Evolutionary conservation across 2,113 vertebrate genomes (phyloP), one percentile per base, ranked within the genome.

Genomic region (Cottus gobio): DNA sequence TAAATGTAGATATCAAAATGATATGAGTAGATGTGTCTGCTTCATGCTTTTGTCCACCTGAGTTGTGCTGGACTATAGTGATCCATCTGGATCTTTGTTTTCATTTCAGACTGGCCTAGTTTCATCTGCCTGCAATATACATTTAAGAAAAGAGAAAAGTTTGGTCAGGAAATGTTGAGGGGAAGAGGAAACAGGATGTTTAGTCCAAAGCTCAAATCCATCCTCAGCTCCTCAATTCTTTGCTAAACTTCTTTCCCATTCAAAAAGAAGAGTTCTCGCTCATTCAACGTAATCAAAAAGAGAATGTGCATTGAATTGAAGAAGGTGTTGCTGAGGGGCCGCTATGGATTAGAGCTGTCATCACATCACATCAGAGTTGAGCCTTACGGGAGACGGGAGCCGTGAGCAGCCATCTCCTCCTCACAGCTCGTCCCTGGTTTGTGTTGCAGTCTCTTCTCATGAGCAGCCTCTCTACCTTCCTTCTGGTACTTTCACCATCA

Each of bases 391-490:
- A n/a, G n/a, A n/a, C n/a, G n/a, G n/a, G n/a, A n/a, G n/a, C n/a
- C n/a, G n/a, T n/a, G n/a, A n/a, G n/a, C n/a, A n/a, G n/a, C 20
- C 58, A 31, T 36, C 63, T 89, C 80, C 71, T 73, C 84, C 89
- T 92, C 89, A 85, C 80, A 89, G 88, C 91, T 92, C 90, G 71
- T 83, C 86, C 86, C 87, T 90, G 66, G 11, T 92, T 92, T 90
- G 60, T 88, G 93, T 93, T 93, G 90, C 85, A 77, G 75, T 83
- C 81, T 87, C 71, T 88, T 76, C 81, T 87, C 93, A 89, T 92
- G n/a, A n/a, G n/a, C n/a, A n/a, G n/a, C n/a, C 78, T 89, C 85
- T 90, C 82, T 77, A 82, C 84, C 86, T 85, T 64, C 77, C 68
- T 86, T 62, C 80, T 85, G 26, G 36, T 86, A 56, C 81, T 87